Percentiles rank a stretch among this genome's conserved stretches.
Evolutionary conservation across 2,113 vertebrate species (phyloP).

Genomic region (Actinemys pallida): DNA sequence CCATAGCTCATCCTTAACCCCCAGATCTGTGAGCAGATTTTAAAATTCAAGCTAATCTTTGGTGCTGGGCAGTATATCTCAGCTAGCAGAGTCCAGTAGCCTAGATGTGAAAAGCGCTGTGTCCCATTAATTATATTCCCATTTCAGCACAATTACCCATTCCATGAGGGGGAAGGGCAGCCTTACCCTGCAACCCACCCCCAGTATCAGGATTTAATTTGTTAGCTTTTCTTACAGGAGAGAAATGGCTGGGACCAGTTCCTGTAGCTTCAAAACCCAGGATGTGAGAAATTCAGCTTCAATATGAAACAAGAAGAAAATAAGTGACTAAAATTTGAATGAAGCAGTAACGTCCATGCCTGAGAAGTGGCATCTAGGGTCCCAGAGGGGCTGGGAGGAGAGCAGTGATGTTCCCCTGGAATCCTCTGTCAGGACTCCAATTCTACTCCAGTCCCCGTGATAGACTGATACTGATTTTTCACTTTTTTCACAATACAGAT

Average conservation of each 20-base stretch:
- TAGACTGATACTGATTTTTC: neutral
- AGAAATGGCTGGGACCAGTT: slow-evolving; percentile 82
- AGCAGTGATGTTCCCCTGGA: neutral
- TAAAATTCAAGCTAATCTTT: neutral
- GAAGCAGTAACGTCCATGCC: neutral
- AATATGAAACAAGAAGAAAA: neutral
- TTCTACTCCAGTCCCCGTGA: neutral
- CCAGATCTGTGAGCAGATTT: neutral
- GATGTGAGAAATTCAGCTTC: slow-evolving; percentile 46
- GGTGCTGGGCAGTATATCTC: neutral
- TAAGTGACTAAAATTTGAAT: too few relatives aligned
- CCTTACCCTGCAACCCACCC: neutral
- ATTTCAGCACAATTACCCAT: neutral
- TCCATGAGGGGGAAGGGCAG: neutral
- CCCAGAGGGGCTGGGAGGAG: neutral
- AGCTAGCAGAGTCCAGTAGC: neutral
- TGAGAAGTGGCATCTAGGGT: neutral
- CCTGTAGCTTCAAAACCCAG: slow-evolving; percentile 52
- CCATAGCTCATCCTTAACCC: neutral
- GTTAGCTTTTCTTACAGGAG: slow-evolving; percentile 71
- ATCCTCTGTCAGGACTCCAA: neutral
- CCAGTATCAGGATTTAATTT: neutral
- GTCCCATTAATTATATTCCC: neutral
- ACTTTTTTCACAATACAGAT: neutral
- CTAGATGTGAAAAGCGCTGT: neutral